Evolutionary conservation across 2,113 vertebrate genomes (phyloP), one percentile per base, ranked within the genome.

Genomic region (Mugil cephalus): DNA sequence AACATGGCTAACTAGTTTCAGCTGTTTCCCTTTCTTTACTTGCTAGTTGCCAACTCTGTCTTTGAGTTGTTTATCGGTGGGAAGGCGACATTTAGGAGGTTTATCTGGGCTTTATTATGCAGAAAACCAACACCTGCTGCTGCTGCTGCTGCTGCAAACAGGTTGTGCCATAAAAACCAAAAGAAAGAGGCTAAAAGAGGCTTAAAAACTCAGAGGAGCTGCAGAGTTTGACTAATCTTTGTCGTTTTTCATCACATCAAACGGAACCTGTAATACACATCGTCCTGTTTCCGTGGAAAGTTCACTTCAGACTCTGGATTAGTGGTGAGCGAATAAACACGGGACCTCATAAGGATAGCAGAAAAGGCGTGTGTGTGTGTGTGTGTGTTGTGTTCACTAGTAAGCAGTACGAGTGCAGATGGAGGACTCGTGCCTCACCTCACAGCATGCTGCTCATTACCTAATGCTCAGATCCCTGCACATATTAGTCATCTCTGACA

Each of bases 401-500:
- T 69, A 64, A 76, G 75, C 58, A 61, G 60, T 43, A 35, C 53
- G 11, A 36, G 76, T 68, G 59, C 86, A 89, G 90, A 93, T 89
- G 87, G 80, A 89, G 80, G 60, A 69, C 79, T 84, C 45, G n/a
- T 59, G 82, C 55, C 60, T 84, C 79, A 81, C 82, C 83, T 89
- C 89, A 72, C 94, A 92, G 91, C 87, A 85, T 56, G 92, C 69
- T 77, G 71, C 92, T 93, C 91, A 93, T 93, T 93, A 93, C 88
- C 89, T 90, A 92, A 93, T 89, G 91, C 91, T 92, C 89, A 92
- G 86, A 91, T 93, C 90, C 86, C 89, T 76, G 85, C 85, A 86
- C 84, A 64, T 84, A 94, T 94, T 94, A 92, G 89, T 94, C 93
- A 93, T 92, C 73, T 86, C 75, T 93, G 92, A 94, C 93, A 93